A percentile compares a stretch with the other conserved stretches of the same genome.
phyloP scores from a whole-genome alignment of 30 jellyfish, hydroid and myxozoan species.

The Sanderia malayensis region DNA sequence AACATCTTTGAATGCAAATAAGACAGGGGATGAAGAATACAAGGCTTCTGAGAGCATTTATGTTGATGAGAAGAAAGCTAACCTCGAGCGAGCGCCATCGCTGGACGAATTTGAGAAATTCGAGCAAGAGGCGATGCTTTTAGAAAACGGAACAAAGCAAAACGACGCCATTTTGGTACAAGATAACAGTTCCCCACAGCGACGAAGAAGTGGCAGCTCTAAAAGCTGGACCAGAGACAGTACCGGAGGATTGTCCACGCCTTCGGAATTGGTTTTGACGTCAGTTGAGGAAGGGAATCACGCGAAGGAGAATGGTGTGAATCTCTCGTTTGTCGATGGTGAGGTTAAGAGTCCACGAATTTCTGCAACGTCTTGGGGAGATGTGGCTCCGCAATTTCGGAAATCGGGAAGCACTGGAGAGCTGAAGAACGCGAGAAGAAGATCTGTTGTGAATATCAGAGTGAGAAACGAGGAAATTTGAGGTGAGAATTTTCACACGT shows the following conservation, averaged over 20 bases:
- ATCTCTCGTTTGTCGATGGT: no score
- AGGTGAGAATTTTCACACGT: no score
- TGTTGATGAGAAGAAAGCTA: background rate
- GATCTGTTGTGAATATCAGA: conserved; percentile 2
- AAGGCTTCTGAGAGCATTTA: background rate
- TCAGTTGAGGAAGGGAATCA: no score
- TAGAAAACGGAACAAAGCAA: no score
- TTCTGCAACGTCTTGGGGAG: background rate
- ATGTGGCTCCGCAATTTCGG: background rate
- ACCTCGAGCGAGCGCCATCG: conserved; percentile 46
- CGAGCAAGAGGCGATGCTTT: conserved; percentile 12
- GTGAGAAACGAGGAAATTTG: background rate
- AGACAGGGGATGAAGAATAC: background rate
- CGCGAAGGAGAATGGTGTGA: no score
- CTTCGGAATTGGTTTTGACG: background rate
- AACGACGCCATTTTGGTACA: background rate
- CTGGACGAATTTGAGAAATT: conserved; percentile 49
- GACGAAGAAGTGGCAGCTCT: no score
- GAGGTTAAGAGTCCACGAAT: no score
- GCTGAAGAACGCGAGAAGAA: background rate
- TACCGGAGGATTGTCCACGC: conserved; percentile 2
- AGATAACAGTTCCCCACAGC: background rate
- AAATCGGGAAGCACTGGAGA: no score
- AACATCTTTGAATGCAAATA: conserved; percentile 14
- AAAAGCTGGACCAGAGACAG: background rate